Evolutionary conservation across 2,113 vertebrate species (phyloP), one percentile per base, ranked within the genome.

Genomic region (Tiliqua scincoides): DNA sequence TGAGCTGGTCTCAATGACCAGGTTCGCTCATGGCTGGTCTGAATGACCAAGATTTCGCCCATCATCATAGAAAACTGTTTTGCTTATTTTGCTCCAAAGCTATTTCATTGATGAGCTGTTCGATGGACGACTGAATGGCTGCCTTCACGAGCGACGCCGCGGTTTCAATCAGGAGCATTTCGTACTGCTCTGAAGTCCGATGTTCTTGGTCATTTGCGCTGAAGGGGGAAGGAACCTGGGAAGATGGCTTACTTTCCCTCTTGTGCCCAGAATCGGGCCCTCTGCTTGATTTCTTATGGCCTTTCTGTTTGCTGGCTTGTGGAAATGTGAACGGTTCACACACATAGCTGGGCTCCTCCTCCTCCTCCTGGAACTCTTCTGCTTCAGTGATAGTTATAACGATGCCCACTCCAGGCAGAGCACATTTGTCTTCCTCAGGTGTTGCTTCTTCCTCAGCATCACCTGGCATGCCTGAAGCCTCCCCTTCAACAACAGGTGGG

Each of bases 81-180:
- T 95, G 94, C 73, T 95, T 93, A 62, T 96, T 94, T 77, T 96
- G 95, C 83, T 95, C 95, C 85, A 96, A 94, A 67, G 94, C 94
- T 95, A 96, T 96, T 92, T 97, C 97, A 1, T 92, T 97, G 83
- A 96, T 91, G 85, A 97, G 92, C 93, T 97, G 97, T 88, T 97
- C 96, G 85, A 97, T 87, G 82, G 97, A 97, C 0, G 96, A 95
- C 92, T 97, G 96, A 79, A 97, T 97, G 57, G 96, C 97, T 0
- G 96, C 96, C 89, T 96, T 97, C 85, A 97, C 97, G 0, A 97
- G 95, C 6, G 96, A 96, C 54, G 96, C 94, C 0, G 97, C 97
- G 0, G 97, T 97, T 93, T 97, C 96, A 54, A 95, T 73, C 87
- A 97, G 93, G 32, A 97, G 96, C 79, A 92, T 21, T 57, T 97